Evolutionary conservation across 2,888 invertebrate species (phyloP), one percentile per base, ranked within the genome.

Genomic region (Andrena marginata): DNA sequence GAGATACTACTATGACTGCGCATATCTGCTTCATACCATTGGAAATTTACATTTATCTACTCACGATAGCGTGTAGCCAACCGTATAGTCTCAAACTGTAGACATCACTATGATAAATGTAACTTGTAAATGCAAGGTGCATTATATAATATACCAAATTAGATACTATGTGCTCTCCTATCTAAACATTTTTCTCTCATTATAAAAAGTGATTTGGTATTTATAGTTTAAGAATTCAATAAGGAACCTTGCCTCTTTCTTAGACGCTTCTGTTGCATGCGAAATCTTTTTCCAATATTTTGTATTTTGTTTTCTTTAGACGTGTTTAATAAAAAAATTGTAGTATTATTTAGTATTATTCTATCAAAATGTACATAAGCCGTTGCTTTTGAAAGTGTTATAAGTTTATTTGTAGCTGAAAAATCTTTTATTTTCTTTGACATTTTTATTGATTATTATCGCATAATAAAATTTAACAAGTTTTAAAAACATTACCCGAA

Each of bases 11-110:
- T 23, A 23, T 42, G 5, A 20, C n/a, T 20, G 23, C 20, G 42
- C 35, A 13, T n/a, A 63, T 8, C 63, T 10, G 42, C 35, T 20
- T 20, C 31, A 5, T 42, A 20, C 7, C 35, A 26, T 42, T 23
- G 20, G 63, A 35, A 42, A 63, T 63, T 42, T 35, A 63, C 63
- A 42, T 63, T 35, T 31, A 42, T 16, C 42, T 42, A 42, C 13
- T 20, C 35, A 23, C 42, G 63, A 20, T 63, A 42, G 42, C 6
- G 13, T 20, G 8, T 13, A 13, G 6, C 35, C 42, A 35, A 35
- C 42, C 5, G 13, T 35, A 20, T 20, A 63, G 20, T 23, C 23
- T 23, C 63, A 20, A n/a, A 8, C 8, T 6, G 35, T 23, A 35
- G 6, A 42, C 23, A 13, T 63, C 20, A 23, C 42, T 23, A 20